Evolutionary conservation across 2,888 invertebrate genomes (phyloP).

Genomic region (Dolichomitus sp.): DNA sequence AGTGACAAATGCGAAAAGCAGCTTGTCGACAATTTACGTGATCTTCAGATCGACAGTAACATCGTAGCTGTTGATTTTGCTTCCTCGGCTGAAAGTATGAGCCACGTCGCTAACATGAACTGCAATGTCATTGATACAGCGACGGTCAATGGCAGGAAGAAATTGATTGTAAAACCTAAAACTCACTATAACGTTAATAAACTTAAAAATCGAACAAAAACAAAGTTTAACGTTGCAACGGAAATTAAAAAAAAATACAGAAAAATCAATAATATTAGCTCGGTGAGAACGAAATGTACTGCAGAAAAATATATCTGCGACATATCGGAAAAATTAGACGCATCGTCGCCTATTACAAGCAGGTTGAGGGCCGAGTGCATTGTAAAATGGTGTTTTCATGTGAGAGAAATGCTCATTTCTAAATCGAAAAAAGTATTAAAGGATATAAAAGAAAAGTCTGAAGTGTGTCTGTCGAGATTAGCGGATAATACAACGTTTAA

Average conservation of each 20-base stretch:
- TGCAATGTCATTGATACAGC: not conserved
- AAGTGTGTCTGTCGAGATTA: conserved; percentile 6
- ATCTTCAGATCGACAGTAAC: no score
- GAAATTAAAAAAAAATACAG: conserved; percentile 2
- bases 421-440: not conserved
- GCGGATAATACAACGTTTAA: not conserved
- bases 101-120: not conserved
- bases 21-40: no score
- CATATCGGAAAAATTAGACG: not conserved
- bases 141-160: not conserved
- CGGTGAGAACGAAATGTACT: not conserved
- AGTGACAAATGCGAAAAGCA: no score
- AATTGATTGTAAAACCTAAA: not conserved
- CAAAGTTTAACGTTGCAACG: not conserved
- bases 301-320: not conserved
- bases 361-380: not conserved
- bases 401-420: not conserved
- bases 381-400: not conserved
- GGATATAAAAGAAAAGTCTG: not conserved
- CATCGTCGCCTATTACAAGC: not conserved
- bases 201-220: not conserved
- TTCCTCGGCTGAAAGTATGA: not conserved
- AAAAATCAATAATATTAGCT: not conserved
- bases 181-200: not conserved
- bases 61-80: no score